Evolutionary conservation across 2,797 vertebrate genomes (phyloP), one percentile per base, ranked within the genome.

Genomic region (Acrocephalus scirpaceus): DNA sequence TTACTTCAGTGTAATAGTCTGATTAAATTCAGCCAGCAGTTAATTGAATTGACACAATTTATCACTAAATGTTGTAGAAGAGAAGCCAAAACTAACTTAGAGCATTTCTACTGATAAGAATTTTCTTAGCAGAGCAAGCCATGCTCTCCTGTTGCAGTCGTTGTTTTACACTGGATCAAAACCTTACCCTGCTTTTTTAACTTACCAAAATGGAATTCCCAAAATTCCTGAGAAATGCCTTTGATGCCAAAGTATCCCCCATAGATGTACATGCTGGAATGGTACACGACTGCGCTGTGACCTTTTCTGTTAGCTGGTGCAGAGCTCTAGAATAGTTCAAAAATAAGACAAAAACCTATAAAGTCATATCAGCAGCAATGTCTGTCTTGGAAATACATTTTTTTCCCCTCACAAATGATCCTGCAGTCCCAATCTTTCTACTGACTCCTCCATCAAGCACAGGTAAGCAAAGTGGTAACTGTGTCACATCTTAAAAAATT

Each of bases 141-240:
- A 4, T 38, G 57, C 45, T 66, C 42, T 74, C 30, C 48, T 84
- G 44, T 53, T 69, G 56, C 60, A 74, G 34, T 7, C 44, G 16
- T 42, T 5, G 0, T 58, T 90, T 75, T 27, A 58, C 21, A 17
- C 32, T n/a, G 32, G 44, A 64, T 61, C 66, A 86, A 72, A 93
- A 61, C 25, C 23, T 58, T 50, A 20, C 3, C 7, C 2, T 45
- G 32, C 9, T 67, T 80, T 69, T 92, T 91, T 58, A 85, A 96
- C 98, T 98, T 81, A 98, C 98, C 98, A 50, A 99, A 98, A 88
- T 97, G 70, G 90, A 99, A 98, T 86, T 94, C 97, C 99, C 99
- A 99, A 51, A 99, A 98, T 44, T 99, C 99, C 82, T 98, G 98
- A 10, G 98, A 98, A 60, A 98, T 97, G 78, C 98, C 99, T 91